Evolutionary conservation across 2,113 vertebrate species (phyloP).

Genomic region (Hippocampus comes): DNA sequence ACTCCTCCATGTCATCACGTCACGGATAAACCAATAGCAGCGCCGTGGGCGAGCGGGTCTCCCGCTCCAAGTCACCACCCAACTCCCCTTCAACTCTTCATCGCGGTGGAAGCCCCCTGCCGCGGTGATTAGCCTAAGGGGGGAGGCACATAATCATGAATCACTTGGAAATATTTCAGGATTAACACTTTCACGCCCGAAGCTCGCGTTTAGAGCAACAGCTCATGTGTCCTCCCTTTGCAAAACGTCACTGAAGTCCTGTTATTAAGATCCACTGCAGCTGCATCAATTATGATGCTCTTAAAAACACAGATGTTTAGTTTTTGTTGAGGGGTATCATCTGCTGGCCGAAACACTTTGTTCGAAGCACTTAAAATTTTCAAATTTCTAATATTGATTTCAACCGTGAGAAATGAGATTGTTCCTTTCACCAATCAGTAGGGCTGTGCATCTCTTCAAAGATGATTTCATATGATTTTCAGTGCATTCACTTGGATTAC

Average conservation of each 20-base stretch:
- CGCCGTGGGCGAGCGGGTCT: conserved; percentile 63
- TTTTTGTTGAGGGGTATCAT: neutral
- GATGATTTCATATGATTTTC: too few relatives aligned
- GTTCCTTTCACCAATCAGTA: too few relatives aligned
- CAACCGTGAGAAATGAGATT: too few relatives aligned
- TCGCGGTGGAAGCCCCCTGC: conserved; percentile 56
- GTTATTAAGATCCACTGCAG: neutral
- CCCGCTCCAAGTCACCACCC: conserved; percentile 60
- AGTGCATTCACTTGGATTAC: too few relatives aligned
- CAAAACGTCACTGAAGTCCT: neutral
- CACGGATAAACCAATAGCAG: conserved; percentile 73
- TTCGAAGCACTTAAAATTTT: neutral
- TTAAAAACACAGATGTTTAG: neutral
- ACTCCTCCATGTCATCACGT: conserved; percentile 70
- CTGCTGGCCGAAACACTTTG: neutral
- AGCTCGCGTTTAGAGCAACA: neutral
- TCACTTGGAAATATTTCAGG: conserved; percentile 7
- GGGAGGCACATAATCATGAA: neutral
- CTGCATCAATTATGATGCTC: neutral
- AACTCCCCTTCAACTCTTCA: conserved; percentile 55
- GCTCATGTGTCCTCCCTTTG: neutral
- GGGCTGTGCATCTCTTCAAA: too few relatives aligned
- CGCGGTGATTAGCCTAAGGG: conserved; percentile 33
- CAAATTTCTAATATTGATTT: neutral
- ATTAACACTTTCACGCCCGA: conserved; percentile 8